Evolutionary conservation across 2,797 vertebrate species (phyloP), one percentile per base, ranked within the genome.

Genomic region (Cossypha polioptera): DNA sequence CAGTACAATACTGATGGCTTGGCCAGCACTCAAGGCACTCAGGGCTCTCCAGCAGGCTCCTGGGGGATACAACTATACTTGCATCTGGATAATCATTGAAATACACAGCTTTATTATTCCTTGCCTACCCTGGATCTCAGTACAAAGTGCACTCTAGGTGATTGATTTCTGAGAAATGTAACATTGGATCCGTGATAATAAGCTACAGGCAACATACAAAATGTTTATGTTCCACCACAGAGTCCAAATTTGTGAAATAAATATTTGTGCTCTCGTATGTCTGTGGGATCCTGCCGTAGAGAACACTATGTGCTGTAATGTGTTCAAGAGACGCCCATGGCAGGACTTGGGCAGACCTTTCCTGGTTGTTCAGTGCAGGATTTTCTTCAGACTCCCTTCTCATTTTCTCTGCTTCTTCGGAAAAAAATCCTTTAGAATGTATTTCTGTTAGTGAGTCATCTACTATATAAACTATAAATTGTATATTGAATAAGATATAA

Each of bases 191-290:
- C 5, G 19, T 65, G 89, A 95, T 92, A 92, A 85, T 91, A 73
- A 92, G 51, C 54, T 84, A 63, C 48, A 79, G 92, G 63, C 75
- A 94, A 96, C 43, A 85, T 67, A 85, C 79, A 91, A 91, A 95
- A 92, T 96, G 82, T 94, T 97, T 92, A 96, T 94, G 79, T 94
- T 97, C 90, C 76, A 36, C 48, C 26, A 5, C 31, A n/a, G 65
- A 65, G 67, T 77, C 93, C 95, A 96, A 91, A 94, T 91, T 61
- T 82, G 74, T 91, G 93, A 95, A 96, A 94, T 95, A 97, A 97
- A 94, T 95, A 97, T 97, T 97, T 97, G 86, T 31, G 76, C 50
- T 89, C 86, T 94, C 83, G 0, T 94, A 94, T 78, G 93, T 88
- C 92, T 85, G 91, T 61, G 91, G 93, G 90, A 95, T 93, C 82